A percentile compares a stretch with the other conserved stretches of the same genome.
Conservation (phyloP, 2,113 vertebrate genomes). For the Mustela lutreola region DNA sequence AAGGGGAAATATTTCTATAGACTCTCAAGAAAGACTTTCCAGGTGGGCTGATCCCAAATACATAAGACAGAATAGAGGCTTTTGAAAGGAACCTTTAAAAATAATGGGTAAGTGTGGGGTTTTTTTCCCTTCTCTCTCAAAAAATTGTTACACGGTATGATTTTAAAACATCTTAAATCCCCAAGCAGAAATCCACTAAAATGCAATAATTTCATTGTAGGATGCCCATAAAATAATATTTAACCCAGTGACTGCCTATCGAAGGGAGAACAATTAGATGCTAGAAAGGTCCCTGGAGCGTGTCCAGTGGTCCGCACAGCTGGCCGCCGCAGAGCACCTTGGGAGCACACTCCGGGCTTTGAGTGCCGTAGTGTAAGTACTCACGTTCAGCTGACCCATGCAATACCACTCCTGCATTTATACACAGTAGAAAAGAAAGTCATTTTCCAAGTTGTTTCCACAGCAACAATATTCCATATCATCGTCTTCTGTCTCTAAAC, state of each 20-base stretch:
- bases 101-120: constrained; percentile 14
- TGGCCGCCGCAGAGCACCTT: not conserved
- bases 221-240: constrained; percentile 65
- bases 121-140: not conserved
- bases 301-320: not conserved
- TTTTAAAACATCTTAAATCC: constrained; percentile 68
- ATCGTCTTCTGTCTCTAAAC: constrained; percentile 67
- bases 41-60: constrained; percentile 41
- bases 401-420: constrained; percentile 5
- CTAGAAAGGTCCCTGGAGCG: fast-evolving
- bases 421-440: constrained; percentile 68
- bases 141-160: constrained; percentile 54
- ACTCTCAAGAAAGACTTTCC: constrained; percentile 48
- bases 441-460: constrained; percentile 74
- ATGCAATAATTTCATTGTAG: constrained; percentile 67
- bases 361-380: not conserved
- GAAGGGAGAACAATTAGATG: constrained; percentile 42
- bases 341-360: not conserved
- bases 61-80: constrained; percentile 38
- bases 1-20: constrained; percentile 63
- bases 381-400: not conserved
- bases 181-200: constrained; percentile 58
- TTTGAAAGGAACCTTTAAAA: constrained; percentile 57
- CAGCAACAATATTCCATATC: constrained; percentile 52
- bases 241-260: constrained; percentile 61